Evolutionary conservation across 2,888 invertebrate genomes (phyloP).

Genomic region (Eulithis testata): DNA sequence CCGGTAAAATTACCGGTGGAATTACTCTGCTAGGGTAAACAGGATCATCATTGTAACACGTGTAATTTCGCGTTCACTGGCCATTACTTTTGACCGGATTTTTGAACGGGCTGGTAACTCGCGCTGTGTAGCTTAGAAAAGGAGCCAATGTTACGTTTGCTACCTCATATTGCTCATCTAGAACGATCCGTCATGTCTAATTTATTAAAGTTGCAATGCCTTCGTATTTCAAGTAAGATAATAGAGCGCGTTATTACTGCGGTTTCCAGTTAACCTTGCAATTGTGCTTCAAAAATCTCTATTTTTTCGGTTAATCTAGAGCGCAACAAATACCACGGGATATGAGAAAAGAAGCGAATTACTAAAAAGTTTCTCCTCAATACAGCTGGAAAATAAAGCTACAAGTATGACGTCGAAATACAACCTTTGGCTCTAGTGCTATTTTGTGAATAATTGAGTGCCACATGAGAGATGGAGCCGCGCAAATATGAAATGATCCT

Average conservation of each 20-base stretch:
- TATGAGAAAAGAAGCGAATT: too few species aligned
- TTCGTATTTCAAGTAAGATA: too few species aligned
- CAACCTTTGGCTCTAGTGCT: conserved; percentile 1
- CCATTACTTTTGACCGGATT: conserved; percentile 75
- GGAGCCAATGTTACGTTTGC: not conserved
- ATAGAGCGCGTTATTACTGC: too few species aligned
- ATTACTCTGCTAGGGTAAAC: conserved; percentile 71
- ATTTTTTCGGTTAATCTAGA: too few species aligned
- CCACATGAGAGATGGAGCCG: conserved; percentile 71
- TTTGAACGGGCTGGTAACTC: conserved; percentile 29
- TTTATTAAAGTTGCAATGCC: too few species aligned
- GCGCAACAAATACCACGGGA: too few species aligned
- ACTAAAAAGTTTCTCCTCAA: too few species aligned
- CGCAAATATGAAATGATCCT: conserved; percentile 79
- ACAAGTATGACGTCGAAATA: conserved; percentile 1
- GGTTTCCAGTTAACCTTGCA: too few species aligned
- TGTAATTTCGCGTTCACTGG: conserved; percentile 77
- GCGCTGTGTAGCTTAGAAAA: conserved; percentile 2
- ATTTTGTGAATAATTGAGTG: conserved; percentile 76
- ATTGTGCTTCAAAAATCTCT: too few species aligned
- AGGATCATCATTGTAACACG: conserved; percentile 79
- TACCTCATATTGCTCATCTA: conserved; percentile 8
- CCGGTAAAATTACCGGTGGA: conserved; percentile 48
- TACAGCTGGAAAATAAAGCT: not conserved
- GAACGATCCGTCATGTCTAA: too few species aligned